Evolutionary conservation across 2,888 invertebrate genomes (phyloP).

Genomic region (Diarsia brunnea): DNA sequence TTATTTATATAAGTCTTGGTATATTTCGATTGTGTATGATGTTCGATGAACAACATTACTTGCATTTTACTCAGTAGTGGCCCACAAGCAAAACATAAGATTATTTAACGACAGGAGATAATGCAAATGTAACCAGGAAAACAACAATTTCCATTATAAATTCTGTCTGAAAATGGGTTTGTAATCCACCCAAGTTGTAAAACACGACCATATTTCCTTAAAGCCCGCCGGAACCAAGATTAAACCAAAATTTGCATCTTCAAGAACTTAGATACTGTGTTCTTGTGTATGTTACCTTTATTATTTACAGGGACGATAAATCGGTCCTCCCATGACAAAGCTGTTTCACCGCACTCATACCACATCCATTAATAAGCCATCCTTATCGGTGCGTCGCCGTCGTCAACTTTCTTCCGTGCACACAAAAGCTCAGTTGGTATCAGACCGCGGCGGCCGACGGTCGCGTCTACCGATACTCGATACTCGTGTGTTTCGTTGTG

Average conservation of each 20-base stretch:
- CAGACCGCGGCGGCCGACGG: slow-evolving; percentile 51
- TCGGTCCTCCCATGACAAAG: background rate
- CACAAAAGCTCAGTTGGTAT: slow-evolving; percentile 65
- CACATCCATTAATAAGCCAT: slow-evolving; percentile 50
- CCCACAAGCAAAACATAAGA: background rate
- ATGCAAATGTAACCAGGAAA: background rate
- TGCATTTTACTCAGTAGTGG: background rate
- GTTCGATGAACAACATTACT: background rate
- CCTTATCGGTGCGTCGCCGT: slow-evolving; percentile 43
- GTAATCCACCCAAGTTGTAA: background rate
- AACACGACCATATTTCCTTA: background rate
- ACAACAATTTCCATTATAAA: background rate
- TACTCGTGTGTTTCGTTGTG: slow-evolving; percentile 43
- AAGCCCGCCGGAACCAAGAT: background rate
- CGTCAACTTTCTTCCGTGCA: slow-evolving; percentile 65
- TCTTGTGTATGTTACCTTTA: background rate
- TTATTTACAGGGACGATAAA: slow-evolving; percentile 2
- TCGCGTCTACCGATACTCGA: slow-evolving; percentile 42
- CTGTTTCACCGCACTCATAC: slow-evolving; percentile 36
- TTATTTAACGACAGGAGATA: background rate
- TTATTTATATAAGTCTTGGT: background rate
- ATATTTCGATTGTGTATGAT: background rate
- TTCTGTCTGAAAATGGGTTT: background rate
- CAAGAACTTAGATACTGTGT: background rate
- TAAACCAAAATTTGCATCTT: background rate